These are phyloP conservation scores for Lepidocyrtoides sp. DNA, from an alignment of 2,888 invertebrate genomes.

Conservation along the genomic window DNA sequence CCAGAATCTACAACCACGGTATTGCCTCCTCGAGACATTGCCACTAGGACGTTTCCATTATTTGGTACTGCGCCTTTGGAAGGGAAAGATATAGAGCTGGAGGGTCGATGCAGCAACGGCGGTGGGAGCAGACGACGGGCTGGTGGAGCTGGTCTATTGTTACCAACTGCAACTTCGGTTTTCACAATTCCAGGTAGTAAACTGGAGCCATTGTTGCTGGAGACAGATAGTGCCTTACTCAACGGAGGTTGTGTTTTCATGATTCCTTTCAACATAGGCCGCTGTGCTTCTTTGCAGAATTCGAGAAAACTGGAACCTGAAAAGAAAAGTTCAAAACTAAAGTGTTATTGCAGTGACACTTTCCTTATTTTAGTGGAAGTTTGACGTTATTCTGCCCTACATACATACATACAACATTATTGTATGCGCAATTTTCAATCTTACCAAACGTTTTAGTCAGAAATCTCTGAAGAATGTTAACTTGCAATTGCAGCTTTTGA, in stretches of 20 bases:
- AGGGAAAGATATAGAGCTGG: background rate
- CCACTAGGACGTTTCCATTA: background rate
- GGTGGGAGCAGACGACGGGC: conserved; percentile 48
- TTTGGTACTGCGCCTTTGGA: background rate
- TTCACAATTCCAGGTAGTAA: background rate
- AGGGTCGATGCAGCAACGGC: conserved; percentile 61
- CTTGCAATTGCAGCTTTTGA: conserved; percentile 65
- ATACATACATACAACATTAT: background rate
- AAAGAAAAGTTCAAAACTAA: background rate
- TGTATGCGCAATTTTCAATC: background rate
- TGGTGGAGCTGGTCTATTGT: background rate
- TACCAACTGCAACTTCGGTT: background rate
- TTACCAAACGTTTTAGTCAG: conserved; percentile 73
- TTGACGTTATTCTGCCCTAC: no score
- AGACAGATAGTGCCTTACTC: conserved; percentile 47
- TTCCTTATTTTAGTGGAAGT: no score
- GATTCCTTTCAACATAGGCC: background rate
- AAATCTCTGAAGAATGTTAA: conserved; percentile 67
- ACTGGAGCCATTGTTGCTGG: conserved; percentile 24
- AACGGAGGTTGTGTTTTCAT: conserved; percentile 31
- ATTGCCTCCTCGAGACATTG: background rate
- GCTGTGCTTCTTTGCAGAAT: conserved; percentile 67
- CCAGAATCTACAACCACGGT: background rate
- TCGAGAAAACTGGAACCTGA: conserved; percentile 71
- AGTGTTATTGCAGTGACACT: background rate